Base-by-base conservation (phyloP, 2,113 vertebrate species). In the Gobiocypris rarus region DNA sequence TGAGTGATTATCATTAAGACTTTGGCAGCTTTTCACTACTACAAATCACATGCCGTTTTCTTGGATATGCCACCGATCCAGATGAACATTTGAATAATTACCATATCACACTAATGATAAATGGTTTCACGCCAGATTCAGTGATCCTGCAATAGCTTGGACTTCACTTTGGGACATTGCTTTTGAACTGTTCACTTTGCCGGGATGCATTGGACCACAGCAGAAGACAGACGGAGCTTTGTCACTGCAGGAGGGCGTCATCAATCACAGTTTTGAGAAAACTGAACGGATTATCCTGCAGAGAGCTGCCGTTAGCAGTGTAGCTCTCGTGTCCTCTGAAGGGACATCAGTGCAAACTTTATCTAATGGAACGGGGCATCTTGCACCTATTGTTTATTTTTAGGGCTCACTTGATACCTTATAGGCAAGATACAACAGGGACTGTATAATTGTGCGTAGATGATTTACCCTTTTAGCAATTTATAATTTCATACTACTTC, bases 181-280 rank as follows among this genome's bases (percentile, higher is more conserved):
- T 70, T 41, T 70, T 43, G 22, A 17, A n/a, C 67, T 41, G 48
- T 56, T 73, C 2, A n/a, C 26, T 70, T 24, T 56, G 22, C 48
- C 24, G 28, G 8, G 67, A 2, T 38, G 48, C 22, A 11, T 2
- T 43, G 34, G 67, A 59, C 3, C 61, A 22, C n/a, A 38, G 74
- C 61, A 69, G 43, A 69, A 43, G 24, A 14, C 41, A 22, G 56
- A n/a, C 58, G 13, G 75, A 43, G n/a, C 75, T 26, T 54, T 48
- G 19, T 63, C 14, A 75, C 70, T 41, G 13, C 1, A 54, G 48
- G n/a, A 54, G 15, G 13, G 10, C 28, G 43, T 84, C 83, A 69
- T 77, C 74, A 63, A 69, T 77, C 83, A 84, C 19, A 17, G 9
- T 28, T 76, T 83, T 76, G 11, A 61, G 38, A 22, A 4, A 65